Conservation (phyloP, 37 sponge, comb jelly and placozoan genomes). For the Beroe forskalii region DNA sequence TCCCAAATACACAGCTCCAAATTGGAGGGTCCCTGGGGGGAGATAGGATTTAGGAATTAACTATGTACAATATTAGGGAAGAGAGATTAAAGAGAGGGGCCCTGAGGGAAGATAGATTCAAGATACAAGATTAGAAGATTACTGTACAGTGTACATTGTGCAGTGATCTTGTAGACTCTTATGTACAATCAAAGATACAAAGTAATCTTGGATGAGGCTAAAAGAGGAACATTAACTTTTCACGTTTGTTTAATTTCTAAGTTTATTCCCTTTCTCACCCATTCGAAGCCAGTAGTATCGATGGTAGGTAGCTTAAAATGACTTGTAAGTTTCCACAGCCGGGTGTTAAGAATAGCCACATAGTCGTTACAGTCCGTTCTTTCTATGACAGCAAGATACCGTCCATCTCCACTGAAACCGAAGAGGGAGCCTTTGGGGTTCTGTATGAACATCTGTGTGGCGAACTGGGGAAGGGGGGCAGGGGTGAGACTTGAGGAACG, state of each 20-base stretch:
- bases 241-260: too few relatives aligned
- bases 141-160: too few relatives aligned
- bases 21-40: neutral
- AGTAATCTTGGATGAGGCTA: too few relatives aligned
- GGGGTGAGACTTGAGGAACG: too few relatives aligned
- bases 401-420: neutral
- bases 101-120: neutral
- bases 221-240: too few relatives aligned
- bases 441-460: conserved; percentile 47
- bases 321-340: conserved; percentile 30
- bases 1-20: conserved; percentile 59
- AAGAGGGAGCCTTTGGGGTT: conserved; percentile 32
- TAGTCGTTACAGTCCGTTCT: conserved; percentile 46
- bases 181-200: too few relatives aligned
- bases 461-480: conserved; percentile 37
- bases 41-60: too few relatives aligned
- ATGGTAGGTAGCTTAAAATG: conserved; percentile 54
- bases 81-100: too few relatives aligned
- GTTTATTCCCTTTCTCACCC: too few relatives aligned
- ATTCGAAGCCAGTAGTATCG: conserved; percentile 41
- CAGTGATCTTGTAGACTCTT: too few relatives aligned
- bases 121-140: too few relatives aligned
- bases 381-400: conserved; percentile 46
- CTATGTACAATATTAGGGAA: too few relatives aligned
- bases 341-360: conserved; percentile 16